Evolutionary conservation across 2,888 invertebrate species (phyloP), one percentile per base, ranked within the genome.

Genomic region (Empis stercorea): DNA sequence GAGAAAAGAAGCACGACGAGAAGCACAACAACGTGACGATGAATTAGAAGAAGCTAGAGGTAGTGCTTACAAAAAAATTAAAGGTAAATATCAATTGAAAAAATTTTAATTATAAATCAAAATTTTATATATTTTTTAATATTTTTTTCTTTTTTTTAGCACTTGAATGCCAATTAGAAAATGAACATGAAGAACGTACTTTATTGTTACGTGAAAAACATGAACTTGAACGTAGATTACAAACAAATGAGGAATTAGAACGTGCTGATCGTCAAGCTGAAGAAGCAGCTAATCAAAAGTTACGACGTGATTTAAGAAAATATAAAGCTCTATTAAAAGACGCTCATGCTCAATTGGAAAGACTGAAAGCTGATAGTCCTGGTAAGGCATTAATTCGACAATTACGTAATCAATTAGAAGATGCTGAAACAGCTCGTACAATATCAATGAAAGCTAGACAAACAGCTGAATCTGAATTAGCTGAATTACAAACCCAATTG

Each of bases 31-130:
- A 56, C 76, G 92, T 7, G 96, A 96, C 57, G 91, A 93, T 56
- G 96, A 96, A 65, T 72, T 94, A 62, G 95, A 96, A 63, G 94
- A 95, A 59, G 82, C 87, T 30, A 76, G 95, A 14, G 87, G 87
- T 52, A 85, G 84, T 59, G 84, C 91, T 5, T 85, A 89, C 63
- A 95, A 95, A 71, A 94, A 93, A 71, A 83, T 92, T 16, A 89
- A 89, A 73, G 81, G 83, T 82, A 45, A n/a, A 45, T 45, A 17
- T 1, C 10, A 14, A 23, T 32, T 27, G 2, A n/a, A n/a, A n/a
- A n/a, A n/a, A n/a, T n/a, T n/a, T n/a, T n/a, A n/a, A n/a, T 30
- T 27, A 30, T 7, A 16, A 20, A n/a, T 6, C 13, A 15, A n/a
- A 20, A n/a, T 11, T 20, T n/a, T 30, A 13, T 36, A n/a, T 4